These are phyloP conservation scores for Apotomis turbidana DNA, from an alignment of 2,888 invertebrate species.

Conservation along the genomic window DNA sequence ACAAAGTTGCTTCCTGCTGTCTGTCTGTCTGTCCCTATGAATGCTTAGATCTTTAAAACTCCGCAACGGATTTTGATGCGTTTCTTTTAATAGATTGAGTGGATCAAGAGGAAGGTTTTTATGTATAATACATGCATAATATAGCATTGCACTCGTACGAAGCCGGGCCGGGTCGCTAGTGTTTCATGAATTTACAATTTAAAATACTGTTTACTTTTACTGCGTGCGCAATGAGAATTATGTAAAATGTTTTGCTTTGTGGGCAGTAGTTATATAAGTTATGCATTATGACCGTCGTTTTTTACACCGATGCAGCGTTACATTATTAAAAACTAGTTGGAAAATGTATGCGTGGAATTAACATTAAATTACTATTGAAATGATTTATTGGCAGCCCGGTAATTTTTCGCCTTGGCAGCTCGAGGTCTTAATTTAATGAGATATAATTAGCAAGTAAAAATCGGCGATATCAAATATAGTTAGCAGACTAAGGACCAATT, in stretches of 20 bases:
- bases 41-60: no score
- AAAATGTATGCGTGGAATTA: slow-evolving; percentile 13
- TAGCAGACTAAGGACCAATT: no score
- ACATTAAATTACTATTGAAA: slow-evolving; percentile 12
- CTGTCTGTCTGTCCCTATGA: no score
- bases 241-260: slow-evolving; percentile 32
- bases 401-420: background rate
- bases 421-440: background rate
- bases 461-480: no score
- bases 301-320: slow-evolving; percentile 2
- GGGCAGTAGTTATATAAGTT: slow-evolving; percentile 26
- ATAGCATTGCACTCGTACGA: no score
- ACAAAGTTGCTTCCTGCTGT: no score
- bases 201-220: slow-evolving; percentile 21
- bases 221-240: slow-evolving; percentile 16
- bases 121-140: no score
- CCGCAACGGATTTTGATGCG: no score
- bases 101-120: no score
- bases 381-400: slow-evolving; percentile 6
- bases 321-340: slow-evolving; percentile 14
- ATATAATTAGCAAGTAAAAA: background rate
- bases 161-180: no score
- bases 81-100: no score
- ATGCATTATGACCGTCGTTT: slow-evolving; percentile 22
- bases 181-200: background rate